Evolutionary conservation across 2,888 invertebrate species (phyloP).

Genomic region (Matsumyia berberina): DNA sequence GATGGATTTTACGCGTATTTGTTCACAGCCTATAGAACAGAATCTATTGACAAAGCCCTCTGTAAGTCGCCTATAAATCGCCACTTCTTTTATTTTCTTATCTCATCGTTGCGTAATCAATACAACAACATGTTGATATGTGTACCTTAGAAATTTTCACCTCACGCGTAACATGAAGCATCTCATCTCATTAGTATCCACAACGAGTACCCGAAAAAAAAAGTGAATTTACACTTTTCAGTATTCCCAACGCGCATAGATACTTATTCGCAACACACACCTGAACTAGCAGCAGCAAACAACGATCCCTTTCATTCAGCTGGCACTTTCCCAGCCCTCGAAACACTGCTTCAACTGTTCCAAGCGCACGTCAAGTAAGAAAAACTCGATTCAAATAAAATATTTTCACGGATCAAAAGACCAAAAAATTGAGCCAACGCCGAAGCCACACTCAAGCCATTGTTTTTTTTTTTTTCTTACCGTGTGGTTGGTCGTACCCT

Average conservation of each 20-base stretch:
- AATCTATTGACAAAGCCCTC: not conserved
- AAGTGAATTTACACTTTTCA: conserved; percentile 56
- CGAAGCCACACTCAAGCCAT: conserved; percentile 45
- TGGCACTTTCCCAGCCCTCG: conserved; percentile 60
- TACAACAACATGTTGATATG: conserved; percentile 16
- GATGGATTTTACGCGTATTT: too few species aligned
- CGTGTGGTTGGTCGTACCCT: conserved; percentile 30
- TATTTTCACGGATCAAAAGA: conserved; percentile 73
- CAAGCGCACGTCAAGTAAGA: conserved; percentile 46
- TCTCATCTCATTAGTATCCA: conserved; percentile 65
- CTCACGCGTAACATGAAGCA: conserved; percentile 50
- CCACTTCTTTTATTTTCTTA: conserved; percentile 26
- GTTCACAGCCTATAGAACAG: too few species aligned
- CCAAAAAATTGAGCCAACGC: conserved; percentile 56
- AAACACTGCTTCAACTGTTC: conserved; percentile 24
- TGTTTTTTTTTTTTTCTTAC: conserved; percentile 4
- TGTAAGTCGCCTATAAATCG: not conserved
- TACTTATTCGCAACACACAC: conserved; percentile 72
- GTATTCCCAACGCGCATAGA: conserved; percentile 56
- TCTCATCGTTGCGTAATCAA: conserved; percentile 51
- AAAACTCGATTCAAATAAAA: conserved; percentile 61
- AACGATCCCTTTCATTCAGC: conserved; percentile 64
- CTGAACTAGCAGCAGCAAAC: conserved; percentile 42
- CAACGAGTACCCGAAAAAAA: conserved; percentile 53
- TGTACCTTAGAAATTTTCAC: conserved; percentile 44